Evolutionary conservation across 1,140 invertebrate species (phyloP).

Genomic region (Drosophila pandora): DNA sequence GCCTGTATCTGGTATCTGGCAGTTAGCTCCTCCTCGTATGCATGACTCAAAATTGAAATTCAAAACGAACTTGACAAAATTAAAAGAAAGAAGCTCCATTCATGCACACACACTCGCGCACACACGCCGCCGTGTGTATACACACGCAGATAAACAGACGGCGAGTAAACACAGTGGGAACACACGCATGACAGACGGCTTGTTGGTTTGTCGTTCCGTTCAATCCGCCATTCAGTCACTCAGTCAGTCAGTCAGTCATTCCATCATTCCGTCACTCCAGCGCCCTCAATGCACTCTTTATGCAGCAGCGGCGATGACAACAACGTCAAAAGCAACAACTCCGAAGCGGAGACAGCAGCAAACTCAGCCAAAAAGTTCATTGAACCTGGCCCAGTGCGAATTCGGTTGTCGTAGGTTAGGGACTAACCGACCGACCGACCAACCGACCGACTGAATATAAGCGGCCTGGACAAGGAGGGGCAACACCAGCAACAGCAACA

Average conservation of each 20-base stretch:
- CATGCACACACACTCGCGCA: constrained; percentile 69
- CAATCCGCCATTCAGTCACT: constrained; percentile 31
- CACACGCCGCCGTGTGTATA: constrained; percentile 4
- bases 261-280: constrained; percentile 47
- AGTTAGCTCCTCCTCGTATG: constrained; percentile 39
- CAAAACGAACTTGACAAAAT: constrained; percentile 83
- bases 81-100: constrained; percentile 83
- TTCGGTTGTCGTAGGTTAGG: constrained; percentile 81
- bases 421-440: constrained; percentile 62
- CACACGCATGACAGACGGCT: constrained; percentile 62
- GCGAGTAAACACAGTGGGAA: constrained; percentile 31
- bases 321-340: constrained; percentile 44
- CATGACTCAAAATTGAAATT: constrained; percentile 82
- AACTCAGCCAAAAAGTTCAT: constrained; percentile 78
- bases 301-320: constrained; percentile 64
- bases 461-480: constrained; percentile 46
- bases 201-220: constrained; percentile 19
- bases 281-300: constrained; percentile 80
- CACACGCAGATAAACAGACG: constrained; percentile 27
- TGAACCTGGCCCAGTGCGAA: constrained; percentile 81
- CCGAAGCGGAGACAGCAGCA: constrained; percentile 40
- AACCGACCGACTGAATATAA: constrained; percentile 50
- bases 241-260: constrained; percentile 42
- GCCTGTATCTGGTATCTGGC: constrained; percentile 55
- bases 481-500: constrained; percentile 30